A percentile compares a stretch with the other conserved stretches of the same genome.
phyloP scores from a whole-genome alignment of 2,797 vertebrate genomes.

The Garrulus glandarius region DNA sequence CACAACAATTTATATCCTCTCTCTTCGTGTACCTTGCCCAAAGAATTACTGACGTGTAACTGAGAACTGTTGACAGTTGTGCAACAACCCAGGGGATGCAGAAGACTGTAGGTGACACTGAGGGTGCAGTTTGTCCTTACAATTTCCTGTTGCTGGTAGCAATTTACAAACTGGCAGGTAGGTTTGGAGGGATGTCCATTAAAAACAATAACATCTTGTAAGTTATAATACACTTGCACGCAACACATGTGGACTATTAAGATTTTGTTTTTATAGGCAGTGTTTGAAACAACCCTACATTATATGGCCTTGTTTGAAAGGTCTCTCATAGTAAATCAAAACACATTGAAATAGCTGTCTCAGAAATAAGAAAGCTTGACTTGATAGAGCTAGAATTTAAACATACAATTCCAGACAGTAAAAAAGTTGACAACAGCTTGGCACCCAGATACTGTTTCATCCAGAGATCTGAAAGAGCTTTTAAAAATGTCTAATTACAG shows the following conservation, averaged over 20 bases:
- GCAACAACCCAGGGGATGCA: background rate
- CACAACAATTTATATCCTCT: background rate
- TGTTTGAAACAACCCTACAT: background rate
- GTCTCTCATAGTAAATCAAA: background rate
- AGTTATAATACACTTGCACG: background rate
- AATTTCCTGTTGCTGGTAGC: background rate
- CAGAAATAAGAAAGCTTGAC: background rate
- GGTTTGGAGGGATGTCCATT: background rate
- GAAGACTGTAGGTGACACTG: background rate
- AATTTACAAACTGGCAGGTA: background rate
- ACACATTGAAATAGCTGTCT: background rate
- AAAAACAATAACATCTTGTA: background rate
- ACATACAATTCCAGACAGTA: background rate
- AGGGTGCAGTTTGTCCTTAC: background rate
- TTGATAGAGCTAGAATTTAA: background rate
- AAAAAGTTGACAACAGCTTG: background rate
- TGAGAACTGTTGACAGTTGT: background rate
- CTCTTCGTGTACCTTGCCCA: background rate
- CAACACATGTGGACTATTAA: background rate
- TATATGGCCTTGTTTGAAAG: background rate
- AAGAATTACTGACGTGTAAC: background rate
- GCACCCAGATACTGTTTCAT: background rate
- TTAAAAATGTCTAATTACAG: constrained; percentile 4
- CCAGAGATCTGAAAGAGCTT: background rate
- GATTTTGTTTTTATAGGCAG: background rate